Evolutionary conservation across 2,113 vertebrate species (phyloP).

Genomic region (Arvicanthis niloticus): DNA sequence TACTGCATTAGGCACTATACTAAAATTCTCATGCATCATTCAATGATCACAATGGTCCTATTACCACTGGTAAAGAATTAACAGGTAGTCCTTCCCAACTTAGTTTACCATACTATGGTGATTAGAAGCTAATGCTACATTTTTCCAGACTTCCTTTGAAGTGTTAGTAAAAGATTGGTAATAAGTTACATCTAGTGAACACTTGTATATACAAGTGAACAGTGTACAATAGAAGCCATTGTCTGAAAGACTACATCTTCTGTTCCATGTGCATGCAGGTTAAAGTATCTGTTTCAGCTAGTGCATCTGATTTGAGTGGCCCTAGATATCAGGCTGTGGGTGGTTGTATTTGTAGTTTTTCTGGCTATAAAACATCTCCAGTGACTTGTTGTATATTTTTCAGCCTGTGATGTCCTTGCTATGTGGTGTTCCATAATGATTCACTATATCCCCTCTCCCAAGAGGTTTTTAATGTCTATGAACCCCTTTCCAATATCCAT

Average conservation of each 20-base stretch:
- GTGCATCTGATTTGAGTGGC: slow-evolving; percentile 14
- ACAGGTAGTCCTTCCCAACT: background rate
- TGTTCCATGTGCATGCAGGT: background rate
- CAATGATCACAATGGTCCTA: slow-evolving; percentile 18
- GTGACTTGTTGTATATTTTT: background rate
- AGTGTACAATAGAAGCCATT: background rate
- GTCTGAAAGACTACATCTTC: background rate
- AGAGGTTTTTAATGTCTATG: slow-evolving; percentile 24
- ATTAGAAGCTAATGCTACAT: slow-evolving; percentile 4
- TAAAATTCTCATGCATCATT: slow-evolving; percentile 45
- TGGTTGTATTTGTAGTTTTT: background rate
- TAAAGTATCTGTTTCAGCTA: background rate
- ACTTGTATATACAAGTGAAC: background rate
- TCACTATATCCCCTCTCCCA: background rate
- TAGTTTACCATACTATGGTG: background rate
- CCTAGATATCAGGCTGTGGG: background rate
- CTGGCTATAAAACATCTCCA: slow-evolving; percentile 14
- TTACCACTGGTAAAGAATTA: slow-evolving; percentile 38
- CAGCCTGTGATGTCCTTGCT: slow-evolving; percentile 23
- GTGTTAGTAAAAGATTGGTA: background rate
- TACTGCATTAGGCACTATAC: slow-evolving; percentile 11
- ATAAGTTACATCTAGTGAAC: background rate
- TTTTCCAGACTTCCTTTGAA: slow-evolving; percentile 19
- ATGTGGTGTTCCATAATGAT: background rate
- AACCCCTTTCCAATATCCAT: slow-evolving; percentile 1